Base-by-base conservation (phyloP, 53 echinoderm and acorn worm genomes). In the Echinarachnius parma region DNA sequence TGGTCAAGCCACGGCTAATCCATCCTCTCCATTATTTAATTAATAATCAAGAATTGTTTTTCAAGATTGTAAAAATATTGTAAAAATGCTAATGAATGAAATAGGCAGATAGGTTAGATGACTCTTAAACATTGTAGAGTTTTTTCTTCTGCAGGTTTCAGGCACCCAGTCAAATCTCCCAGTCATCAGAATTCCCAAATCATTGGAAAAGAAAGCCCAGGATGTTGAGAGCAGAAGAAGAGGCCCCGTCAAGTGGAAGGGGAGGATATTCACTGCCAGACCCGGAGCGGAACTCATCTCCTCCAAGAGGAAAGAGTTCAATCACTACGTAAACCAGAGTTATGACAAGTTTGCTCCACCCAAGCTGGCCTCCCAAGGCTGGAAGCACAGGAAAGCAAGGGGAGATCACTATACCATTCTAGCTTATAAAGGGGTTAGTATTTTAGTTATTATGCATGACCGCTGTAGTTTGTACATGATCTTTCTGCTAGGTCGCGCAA, bases 341-440 rank as follows among this genome's bases (percentile, higher is more conserved):
- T 85, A 87, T 45, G 77, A 91, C 21, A 87, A 84, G 46, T 79
- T 83, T 13, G 59, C 76, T 20, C 78, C 85, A 20, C 80, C 82
- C 0, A 85, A 64, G 53, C 79, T 95, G 1, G 87, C 88, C 19
- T 91, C 91, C 0, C 85, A 87, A 33, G 96, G 96, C 14, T 95
- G 96, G 96, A 95, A 91, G 45, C 85, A 87, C 62, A 82, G 63
- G 19, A 81, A 71, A 48, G 67, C 96, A 4, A 48, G 42, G 4
- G 96, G 96, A 20, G 95, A 95, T 56, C 65, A 91, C 61, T 95
- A 91, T 60, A 91, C 85, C 47, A 84, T 95, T 35, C 36, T 84
- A 16, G 86, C 89, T 26, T 78, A 81, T 53, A 77, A 78, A 76
- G 84, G 90, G 79, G 90, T 90, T 59, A 77, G 93, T 62, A 9